phyloP scores from a whole-genome alignment of 2,113 vertebrate species.

The Puntigrus tetrazona region DNA sequence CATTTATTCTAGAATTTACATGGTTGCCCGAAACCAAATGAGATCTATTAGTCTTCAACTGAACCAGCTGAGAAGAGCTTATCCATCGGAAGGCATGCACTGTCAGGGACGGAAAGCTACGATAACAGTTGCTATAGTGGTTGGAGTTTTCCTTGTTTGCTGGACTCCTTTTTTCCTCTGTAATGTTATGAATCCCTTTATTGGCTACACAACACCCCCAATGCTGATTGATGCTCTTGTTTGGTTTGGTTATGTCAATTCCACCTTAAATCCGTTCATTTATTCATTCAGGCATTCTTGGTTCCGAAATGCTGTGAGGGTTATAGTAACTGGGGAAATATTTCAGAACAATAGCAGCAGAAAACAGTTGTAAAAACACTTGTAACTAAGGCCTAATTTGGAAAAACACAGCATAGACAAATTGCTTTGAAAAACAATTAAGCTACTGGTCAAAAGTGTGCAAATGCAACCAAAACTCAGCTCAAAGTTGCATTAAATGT shows the following conservation, averaged over 20 bases:
- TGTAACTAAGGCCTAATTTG: not conserved
- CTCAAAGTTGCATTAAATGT: not conserved
- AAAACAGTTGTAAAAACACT: conserved; percentile 39
- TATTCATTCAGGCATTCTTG: conserved; percentile 53
- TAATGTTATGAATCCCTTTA: conserved; percentile 44
- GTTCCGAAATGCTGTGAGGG: conserved; percentile 48
- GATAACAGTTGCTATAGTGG: conserved; percentile 42
- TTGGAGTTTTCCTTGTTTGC: conserved; percentile 50
- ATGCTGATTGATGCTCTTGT: conserved; percentile 41
- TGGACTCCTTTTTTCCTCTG: conserved; percentile 54
- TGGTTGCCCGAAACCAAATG: conserved; percentile 27
- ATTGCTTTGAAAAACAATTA: not conserved
- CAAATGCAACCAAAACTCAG: not conserved
- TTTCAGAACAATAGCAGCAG: conserved; percentile 52
- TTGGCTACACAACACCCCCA: conserved; percentile 35
- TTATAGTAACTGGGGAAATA: conserved; percentile 45
- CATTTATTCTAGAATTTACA: conserved; percentile 51
- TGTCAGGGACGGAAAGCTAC: conserved; percentile 26
- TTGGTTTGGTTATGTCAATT: conserved; percentile 55
- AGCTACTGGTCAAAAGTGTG: not conserved
- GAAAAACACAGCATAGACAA: not conserved
- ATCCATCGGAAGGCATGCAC: not conserved
- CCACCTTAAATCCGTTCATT: conserved; percentile 53
- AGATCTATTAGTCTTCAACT: conserved; percentile 42
- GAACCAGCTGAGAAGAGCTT: conserved; percentile 34